These are phyloP conservation scores for Apodemus agrarius DNA, from an alignment of 2,797 vertebrate genomes.

Conservation along the genomic window DNA sequence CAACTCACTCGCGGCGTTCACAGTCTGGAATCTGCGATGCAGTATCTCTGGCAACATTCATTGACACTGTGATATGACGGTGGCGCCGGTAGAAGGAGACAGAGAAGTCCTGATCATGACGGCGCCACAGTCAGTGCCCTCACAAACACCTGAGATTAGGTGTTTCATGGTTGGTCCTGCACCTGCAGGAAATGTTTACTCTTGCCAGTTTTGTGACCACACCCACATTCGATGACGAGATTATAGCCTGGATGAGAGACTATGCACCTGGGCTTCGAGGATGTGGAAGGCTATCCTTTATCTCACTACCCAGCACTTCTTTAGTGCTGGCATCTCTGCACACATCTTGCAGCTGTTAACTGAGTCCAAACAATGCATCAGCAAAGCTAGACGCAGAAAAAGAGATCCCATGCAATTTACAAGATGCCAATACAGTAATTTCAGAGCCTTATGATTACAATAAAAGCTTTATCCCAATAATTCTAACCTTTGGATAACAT, in stretches of 20 bases:
- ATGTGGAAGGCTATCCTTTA: background rate
- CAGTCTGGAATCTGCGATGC: background rate
- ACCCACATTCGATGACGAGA: background rate
- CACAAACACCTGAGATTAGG: background rate
- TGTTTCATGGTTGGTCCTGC: background rate
- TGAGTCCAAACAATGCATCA: background rate
- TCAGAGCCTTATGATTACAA: too few species aligned
- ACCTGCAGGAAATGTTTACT: background rate
- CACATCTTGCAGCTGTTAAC: too few species aligned
- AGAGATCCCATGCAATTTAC: background rate
- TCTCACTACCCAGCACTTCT: background rate
- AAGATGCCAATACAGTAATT: too few species aligned
- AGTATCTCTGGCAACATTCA: background rate
- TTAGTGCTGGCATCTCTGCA: background rate
- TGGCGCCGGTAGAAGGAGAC: background rate
- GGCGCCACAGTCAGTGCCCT: background rate
- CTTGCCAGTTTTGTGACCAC: background rate
- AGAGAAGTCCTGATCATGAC: accelerated
- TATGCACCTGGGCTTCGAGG: background rate
- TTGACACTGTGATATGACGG: background rate
- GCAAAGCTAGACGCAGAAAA: background rate
- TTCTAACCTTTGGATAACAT: too few species aligned
- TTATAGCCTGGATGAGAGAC: background rate
- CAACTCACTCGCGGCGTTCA: accelerated
- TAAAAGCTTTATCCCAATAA: too few species aligned